Conservation (phyloP, 2,797 vertebrate species). For the Ctenosaura bakeri region DNA sequence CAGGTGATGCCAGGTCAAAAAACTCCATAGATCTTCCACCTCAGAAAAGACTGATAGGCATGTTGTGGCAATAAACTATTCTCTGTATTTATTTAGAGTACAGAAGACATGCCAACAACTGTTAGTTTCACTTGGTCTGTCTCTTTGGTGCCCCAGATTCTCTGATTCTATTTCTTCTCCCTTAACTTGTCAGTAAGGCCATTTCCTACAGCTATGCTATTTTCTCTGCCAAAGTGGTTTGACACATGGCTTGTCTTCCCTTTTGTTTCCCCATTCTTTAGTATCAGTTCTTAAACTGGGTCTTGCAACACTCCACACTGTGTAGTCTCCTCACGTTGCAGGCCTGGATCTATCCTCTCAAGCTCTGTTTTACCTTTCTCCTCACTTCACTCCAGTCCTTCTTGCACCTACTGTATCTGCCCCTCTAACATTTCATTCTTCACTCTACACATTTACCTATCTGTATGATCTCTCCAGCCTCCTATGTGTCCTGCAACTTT, state of each 20-base stretch:
- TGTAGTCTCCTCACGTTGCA: background rate
- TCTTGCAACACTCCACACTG: background rate
- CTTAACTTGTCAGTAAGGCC: background rate
- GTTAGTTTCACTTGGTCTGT: background rate
- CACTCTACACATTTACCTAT: background rate
- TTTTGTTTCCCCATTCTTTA: background rate
- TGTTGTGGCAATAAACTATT: background rate
- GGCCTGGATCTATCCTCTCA: background rate
- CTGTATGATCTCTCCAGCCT: background rate
- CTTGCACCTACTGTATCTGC: background rate
- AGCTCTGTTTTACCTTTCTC: background rate
- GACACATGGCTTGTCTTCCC: background rate
- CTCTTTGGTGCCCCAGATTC: background rate
- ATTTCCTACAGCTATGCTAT: background rate
- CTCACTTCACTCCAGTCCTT: background rate
- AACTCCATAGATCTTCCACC: background rate
- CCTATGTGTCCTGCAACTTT: background rate
- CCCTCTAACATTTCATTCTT: background rate
- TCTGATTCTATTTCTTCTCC: background rate
- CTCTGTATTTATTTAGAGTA: background rate
- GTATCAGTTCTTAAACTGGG: too few species aligned
- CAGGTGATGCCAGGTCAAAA: background rate
- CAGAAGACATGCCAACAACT: background rate
- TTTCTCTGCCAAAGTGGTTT: background rate
- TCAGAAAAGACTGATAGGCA: background rate